Evolutionary conservation across 1,140 invertebrate species (phyloP), one percentile per base, ranked within the genome.

Genomic region (Popillia japonica): DNA sequence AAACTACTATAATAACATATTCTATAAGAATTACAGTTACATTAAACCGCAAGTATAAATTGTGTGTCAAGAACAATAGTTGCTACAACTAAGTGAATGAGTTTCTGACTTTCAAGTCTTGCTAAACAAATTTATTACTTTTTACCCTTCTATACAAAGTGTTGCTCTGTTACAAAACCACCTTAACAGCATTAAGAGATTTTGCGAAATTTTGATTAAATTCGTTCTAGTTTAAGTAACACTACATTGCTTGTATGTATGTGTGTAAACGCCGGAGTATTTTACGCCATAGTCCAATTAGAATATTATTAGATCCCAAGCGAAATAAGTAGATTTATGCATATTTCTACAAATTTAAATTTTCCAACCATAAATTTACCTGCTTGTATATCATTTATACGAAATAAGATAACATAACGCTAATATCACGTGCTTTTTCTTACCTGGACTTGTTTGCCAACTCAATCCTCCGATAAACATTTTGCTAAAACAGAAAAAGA

Each of bases 381-480:
- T n/a, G 61, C 61, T 68, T 11, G 11, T 17, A 61, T 14, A 17
- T 17, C 20, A 61, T 61, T 20, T 22, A 61, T 34, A 68, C 22
- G 22, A 10, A 27, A 27, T 22, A 14, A 68, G 61, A 68, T 68
- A 68, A 68, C 61, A 20, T 68, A 68, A 68, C 40, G 40, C 17
- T 11, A 68, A 22, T 22, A 40, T 76, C 74, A 79, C 75, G 78
- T 76, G 75, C 41, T 76, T 76, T 80, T 23, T 61, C 93, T 93
- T 93, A 98, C 96, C 98, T 93, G 97, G 96, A 92, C 97, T 98
- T 85, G 98, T 99, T 91, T 99, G 97, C 97, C 98, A 99, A 90
- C 96, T 98, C 84, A 99, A 93, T 84, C 98, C 98, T 86, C 98
- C 98, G 90, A 99, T 97, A 92, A 99, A 99, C 97, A 99, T 99